Conservation (phyloP, 2,113 vertebrate genomes). For the Equus quagga region DNA sequence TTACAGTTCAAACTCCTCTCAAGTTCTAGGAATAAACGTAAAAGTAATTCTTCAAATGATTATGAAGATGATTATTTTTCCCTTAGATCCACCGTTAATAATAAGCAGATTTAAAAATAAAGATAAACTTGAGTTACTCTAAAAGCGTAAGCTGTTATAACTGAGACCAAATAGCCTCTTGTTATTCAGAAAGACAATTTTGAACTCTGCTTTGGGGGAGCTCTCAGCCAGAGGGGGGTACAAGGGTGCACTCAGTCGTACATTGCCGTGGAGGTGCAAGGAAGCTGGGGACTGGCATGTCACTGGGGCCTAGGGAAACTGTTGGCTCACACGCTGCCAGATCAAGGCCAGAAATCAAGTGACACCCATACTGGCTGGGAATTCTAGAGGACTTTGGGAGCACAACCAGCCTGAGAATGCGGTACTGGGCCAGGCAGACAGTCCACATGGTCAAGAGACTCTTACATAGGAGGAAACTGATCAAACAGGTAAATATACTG, state of each 20-base stretch:
- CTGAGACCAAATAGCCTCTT: neutral
- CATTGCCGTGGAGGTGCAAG: neutral
- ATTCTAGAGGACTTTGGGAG: neutral
- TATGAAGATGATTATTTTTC: neutral
- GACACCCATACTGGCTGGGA: neutral
- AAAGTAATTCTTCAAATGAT: constrained; percentile 22
- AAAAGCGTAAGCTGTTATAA: neutral
- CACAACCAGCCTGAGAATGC: neutral
- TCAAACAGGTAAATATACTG: neutral
- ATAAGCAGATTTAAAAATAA: constrained; percentile 24
- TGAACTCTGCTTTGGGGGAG: too few relatives aligned
- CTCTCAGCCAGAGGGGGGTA: neutral
- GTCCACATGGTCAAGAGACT: neutral
- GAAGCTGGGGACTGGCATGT: neutral
- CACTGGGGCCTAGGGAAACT: neutral
- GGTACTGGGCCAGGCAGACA: neutral
- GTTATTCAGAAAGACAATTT: neutral
- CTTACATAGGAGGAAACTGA: neutral
- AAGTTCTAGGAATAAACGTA: neutral
- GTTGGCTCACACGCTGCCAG: neutral
- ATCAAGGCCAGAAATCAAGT: neutral
- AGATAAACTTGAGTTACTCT: neutral
- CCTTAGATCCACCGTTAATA: neutral
- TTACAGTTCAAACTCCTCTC: neutral
- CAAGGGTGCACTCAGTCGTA: too few relatives aligned